Conservation (phyloP, 2,888 invertebrate genomes). For the Drosophila pullipes region DNA sequence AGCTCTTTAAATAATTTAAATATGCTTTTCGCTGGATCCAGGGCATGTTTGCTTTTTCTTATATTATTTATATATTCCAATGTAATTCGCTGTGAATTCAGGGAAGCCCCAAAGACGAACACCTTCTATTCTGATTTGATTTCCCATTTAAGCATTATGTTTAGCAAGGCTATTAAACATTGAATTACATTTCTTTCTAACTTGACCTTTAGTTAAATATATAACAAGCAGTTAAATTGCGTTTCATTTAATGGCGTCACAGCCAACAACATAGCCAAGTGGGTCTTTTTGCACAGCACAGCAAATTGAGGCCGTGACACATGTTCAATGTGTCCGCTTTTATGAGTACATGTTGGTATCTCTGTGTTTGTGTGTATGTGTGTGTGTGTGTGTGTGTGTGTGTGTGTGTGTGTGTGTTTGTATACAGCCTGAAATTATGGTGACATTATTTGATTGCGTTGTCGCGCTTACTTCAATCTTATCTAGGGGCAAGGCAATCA, state of each 20-base stretch:
- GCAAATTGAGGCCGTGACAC: slow-evolving; percentile 16
- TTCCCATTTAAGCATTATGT: neutral
- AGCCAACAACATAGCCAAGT: slow-evolving; percentile 1
- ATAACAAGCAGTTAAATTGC: neutral
- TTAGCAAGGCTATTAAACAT: too few species aligned
- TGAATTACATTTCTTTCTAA: neutral
- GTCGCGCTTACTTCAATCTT: slow-evolving; percentile 41
- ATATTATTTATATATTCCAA: neutral
- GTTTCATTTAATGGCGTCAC: neutral
- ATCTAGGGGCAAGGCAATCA: slow-evolving; percentile 60
- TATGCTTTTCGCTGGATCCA: too few species aligned
- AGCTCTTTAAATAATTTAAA: too few species aligned
- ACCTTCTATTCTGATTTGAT: neutral
- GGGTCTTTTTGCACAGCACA: neutral
- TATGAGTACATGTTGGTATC: neutral
- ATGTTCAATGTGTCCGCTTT: slow-evolving; percentile 2
- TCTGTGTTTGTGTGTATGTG: neutral
- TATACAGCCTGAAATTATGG: slow-evolving; percentile 44
- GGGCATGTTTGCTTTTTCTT: neutral
- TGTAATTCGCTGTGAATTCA: too few species aligned
- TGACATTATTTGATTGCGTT: slow-evolving; percentile 66
- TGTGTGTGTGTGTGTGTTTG: slow-evolving; percentile 13
- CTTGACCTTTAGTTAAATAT: neutral
- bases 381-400: neutral
- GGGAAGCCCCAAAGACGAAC: neutral